Evolutionary conservation across 2,888 invertebrate species (phyloP).

Genomic region (Callyntrura sp.): DNA sequence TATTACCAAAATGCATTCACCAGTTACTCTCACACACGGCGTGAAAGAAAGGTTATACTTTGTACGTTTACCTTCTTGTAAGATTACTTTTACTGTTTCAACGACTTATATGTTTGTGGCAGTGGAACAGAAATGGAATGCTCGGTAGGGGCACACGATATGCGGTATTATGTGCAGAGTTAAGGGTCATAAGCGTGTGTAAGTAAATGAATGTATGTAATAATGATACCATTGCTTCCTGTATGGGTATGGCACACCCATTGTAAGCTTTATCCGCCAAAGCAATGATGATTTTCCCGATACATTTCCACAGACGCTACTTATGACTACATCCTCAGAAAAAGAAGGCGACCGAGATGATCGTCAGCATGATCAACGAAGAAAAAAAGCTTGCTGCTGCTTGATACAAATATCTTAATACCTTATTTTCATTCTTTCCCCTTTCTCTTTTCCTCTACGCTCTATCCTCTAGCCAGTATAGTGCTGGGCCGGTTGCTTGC

Average conservation of each 20-base stretch:
- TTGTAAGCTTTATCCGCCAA: no score
- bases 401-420: slow-evolving; percentile 72
- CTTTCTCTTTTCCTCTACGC: background rate
- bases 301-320: background rate
- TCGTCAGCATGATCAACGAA: slow-evolving; percentile 29
- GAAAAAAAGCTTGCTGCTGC: slow-evolving; percentile 29
- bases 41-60: slow-evolving; percentile 46
- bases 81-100: slow-evolving; percentile 66
- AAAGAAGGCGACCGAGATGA: slow-evolving; percentile 26
- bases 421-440: slow-evolving; percentile 67
- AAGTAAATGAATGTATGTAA: background rate
- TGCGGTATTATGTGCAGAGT: background rate
- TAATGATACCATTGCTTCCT: slow-evolving; percentile 15
- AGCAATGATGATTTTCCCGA: background rate
- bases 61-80: slow-evolving; percentile 50
- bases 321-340: slow-evolving; percentile 26
- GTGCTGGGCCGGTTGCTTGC: no score
- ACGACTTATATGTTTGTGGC: slow-evolving; percentile 41
- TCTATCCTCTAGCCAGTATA: no score
- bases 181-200: background rate
- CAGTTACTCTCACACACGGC: slow-evolving; percentile 19
- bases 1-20: background rate
- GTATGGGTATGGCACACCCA: background rate
- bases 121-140: background rate
- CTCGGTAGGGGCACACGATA: background rate